Evolutionary conservation across 2,797 vertebrate genomes (phyloP).

Genomic region (Dipus sagitta): DNA sequence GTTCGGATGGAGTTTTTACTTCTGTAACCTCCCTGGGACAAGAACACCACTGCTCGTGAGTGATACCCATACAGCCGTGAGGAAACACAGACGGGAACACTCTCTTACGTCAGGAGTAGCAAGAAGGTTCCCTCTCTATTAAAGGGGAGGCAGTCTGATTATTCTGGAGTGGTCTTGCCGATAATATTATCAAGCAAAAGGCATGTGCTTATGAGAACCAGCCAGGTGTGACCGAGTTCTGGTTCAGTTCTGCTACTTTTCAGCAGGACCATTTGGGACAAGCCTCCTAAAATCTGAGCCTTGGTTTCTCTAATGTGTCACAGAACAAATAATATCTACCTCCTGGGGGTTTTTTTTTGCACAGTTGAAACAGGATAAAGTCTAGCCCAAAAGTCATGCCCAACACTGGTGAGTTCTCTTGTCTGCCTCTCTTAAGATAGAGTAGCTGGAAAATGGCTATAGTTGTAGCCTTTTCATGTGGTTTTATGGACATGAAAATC

Average conservation of each 20-base stretch:
- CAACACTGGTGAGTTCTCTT: background rate
- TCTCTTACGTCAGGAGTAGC: background rate
- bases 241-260: background rate
- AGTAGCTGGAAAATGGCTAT: background rate
- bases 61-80: background rate
- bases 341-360: background rate
- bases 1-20: slow-evolving; percentile 96
- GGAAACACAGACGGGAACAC: background rate
- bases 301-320: background rate
- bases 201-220: background rate
- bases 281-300: background rate
- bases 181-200: background rate
- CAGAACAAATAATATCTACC: background rate
- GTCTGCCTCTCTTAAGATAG: background rate
- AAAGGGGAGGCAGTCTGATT: background rate
- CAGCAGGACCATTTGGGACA: background rate
- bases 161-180: background rate
- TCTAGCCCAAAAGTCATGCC: background rate
- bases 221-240: background rate
- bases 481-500: background rate
- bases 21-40: slow-evolving; percentile 94
- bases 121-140: background rate
- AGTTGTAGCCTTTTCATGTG: background rate
- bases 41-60: slow-evolving; percentile 71
- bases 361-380: background rate